phyloP scores from a whole-genome alignment of 2,888 invertebrate genomes.

The Dendrolimus pini region DNA sequence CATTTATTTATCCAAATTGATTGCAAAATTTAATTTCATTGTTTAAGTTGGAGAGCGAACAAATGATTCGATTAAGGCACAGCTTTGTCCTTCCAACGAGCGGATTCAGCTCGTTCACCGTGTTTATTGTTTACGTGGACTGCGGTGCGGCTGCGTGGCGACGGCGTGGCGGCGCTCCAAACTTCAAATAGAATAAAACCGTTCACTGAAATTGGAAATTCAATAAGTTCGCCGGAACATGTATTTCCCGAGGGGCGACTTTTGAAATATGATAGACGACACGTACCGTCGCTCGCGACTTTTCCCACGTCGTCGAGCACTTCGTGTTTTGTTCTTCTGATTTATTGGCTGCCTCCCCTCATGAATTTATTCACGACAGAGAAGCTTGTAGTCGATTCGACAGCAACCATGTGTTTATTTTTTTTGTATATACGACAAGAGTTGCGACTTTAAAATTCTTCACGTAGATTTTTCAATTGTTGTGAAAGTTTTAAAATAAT shows the following conservation, averaged over 20 bases:
- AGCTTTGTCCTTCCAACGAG: slow-evolving; percentile 18
- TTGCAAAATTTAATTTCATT: slow-evolving; percentile 9
- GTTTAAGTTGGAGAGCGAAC: slow-evolving; percentile 5
- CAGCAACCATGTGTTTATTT: no score
- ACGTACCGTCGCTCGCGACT: slow-evolving; percentile 13
- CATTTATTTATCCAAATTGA: not conserved
- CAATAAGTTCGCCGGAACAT: slow-evolving; percentile 38
- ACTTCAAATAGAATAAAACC: slow-evolving; percentile 34
- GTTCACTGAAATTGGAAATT: slow-evolving; percentile 40
- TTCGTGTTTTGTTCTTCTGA: slow-evolving; percentile 4
- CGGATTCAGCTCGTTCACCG: slow-evolving; percentile 17
- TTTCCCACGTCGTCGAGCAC: not conserved
- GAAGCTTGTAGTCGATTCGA: no score
- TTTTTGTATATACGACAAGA: no score
- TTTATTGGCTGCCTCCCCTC: slow-evolving; percentile 6
- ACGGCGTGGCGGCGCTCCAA: slow-evolving; percentile 18
- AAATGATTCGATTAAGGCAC: slow-evolving; percentile 21
- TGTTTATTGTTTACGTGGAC: slow-evolving; percentile 14
- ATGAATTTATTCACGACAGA: not conserved
- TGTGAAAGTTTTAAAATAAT: no score
- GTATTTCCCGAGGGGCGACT: slow-evolving; percentile 32
- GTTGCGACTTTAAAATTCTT: no score
- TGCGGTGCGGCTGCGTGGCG: slow-evolving; percentile 5
- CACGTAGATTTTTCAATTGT: no score
- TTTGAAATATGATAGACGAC: slow-evolving; percentile 42